Base-by-base conservation (phyloP, 2,113 vertebrate genomes). In the Sinocyclocheilus anshuiensis region DNA sequence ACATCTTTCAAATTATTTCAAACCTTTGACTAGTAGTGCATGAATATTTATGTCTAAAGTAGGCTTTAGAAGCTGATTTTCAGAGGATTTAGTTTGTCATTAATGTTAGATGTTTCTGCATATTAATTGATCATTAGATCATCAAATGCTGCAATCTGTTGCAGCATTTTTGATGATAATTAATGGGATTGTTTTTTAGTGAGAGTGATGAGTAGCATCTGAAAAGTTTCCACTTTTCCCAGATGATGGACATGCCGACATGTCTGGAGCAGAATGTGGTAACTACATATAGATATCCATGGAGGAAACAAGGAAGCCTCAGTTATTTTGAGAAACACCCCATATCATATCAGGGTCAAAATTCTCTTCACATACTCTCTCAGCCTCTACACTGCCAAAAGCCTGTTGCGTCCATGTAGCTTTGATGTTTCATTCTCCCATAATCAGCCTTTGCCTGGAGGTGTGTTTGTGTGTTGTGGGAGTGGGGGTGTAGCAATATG, bases 401-500 rank as follows among this genome's bases (percentile, higher is more conserved):
- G 9, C 42, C 24, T 84, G n/a, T 33, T 75, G 63, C 83, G 67
- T 79, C 59, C 61, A 74, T 39, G 4, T 45, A 72, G 39, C 87
- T 88, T 90, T 88, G 85, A 84, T 81, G 81, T 84, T 20, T 77
- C 6, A 83, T 61, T 83, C 74, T 87, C 83, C 82, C 84, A 81
- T 57, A 67, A 24, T 69, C 85, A 83, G 76, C 55, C 33, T 29
- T 45, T 75, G 72, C 78, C 79, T 77, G 75, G 76, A 79, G 87
- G 57, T 53, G 50, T 53, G 50, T 55, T 1, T 11, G 10, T 71
- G 78, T 72, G 50, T 84, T 61, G 33, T 55, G 48, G 53, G 26
- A 61, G 63, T 61, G 67, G 67, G 65, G 77, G 55, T 63, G 63
- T 53, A 22, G 59, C 74, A 55, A 24, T 48, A 65, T 50, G 26